Evolutionary conservation across 1,140 invertebrate genomes (phyloP).

Genomic region (Lanistes nyassanus): DNA sequence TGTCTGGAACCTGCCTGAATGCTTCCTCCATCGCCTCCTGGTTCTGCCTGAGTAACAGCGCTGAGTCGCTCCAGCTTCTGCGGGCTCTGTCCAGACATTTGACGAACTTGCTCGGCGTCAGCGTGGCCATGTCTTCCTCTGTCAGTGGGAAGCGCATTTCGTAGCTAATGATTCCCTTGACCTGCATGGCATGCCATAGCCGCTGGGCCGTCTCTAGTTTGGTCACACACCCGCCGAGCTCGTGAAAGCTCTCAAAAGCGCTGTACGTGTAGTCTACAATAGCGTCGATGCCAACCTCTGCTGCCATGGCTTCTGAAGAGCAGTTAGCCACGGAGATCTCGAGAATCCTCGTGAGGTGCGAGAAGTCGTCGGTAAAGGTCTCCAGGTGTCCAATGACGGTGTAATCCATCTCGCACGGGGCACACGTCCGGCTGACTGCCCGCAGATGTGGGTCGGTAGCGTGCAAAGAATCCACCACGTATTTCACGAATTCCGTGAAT

Average conservation of each 20-base stretch:
- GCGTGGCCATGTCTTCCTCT: background rate
- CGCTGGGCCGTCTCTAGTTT: constrained; percentile 2
- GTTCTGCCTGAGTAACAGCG: constrained; percentile 13
- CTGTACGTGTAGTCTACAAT: constrained; percentile 18
- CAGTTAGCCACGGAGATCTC: constrained; percentile 1
- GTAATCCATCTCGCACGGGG: constrained; percentile 25
- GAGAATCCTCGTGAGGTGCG: constrained; percentile 5
- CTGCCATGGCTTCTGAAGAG: background rate
- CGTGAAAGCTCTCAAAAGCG: background rate
- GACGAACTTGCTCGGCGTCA: background rate
- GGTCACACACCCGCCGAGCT: constrained; percentile 1
- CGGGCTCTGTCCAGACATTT: background rate
- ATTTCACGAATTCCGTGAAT: constrained; percentile 32
- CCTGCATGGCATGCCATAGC: constrained; percentile 26
- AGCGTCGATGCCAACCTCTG: constrained; percentile 2
- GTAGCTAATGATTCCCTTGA: constrained; percentile 26
- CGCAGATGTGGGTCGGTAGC: constrained; percentile 14
- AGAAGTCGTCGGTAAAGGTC: constrained; percentile 22
- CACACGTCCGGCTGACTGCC: constrained; percentile 22
- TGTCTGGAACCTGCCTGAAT: background rate
- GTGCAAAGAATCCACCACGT: constrained; percentile 10
- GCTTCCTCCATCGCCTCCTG: constrained; percentile 19
- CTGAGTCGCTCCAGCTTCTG: background rate
- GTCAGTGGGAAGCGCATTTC: constrained; percentile 1
- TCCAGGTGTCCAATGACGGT: constrained; percentile 27